A percentile compares a stretch with the other conserved stretches of the same genome.
These are phyloP conservation scores for Mactromeris polynyma DNA, from an alignment of 2,888 invertebrate species.

Conservation along the genomic window DNA sequence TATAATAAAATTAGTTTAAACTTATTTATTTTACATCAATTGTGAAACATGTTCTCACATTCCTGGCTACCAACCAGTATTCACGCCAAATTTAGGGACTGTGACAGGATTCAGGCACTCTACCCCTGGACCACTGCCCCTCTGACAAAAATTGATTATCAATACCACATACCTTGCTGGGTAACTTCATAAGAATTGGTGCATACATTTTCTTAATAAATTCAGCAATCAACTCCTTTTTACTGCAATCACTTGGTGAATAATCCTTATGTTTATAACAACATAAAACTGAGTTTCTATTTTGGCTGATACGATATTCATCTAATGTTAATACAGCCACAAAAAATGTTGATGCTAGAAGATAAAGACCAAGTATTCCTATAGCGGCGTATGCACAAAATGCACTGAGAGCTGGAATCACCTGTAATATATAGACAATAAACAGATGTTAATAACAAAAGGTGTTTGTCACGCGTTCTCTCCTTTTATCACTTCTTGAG, in stretches of 20 bases:
- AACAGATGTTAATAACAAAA: no score
- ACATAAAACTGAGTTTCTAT: slow-evolving; percentile 86
- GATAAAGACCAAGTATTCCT: slow-evolving; percentile 92
- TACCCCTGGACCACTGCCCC: no score
- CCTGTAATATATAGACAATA: slow-evolving; percentile 87
- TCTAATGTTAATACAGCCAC: slow-evolving; percentile 93
- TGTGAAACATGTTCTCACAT: no score
- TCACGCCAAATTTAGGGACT: no score
- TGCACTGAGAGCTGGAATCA: slow-evolving; percentile 93
- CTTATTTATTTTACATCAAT: no score
- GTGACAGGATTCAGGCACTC: no score
- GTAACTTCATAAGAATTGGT: slow-evolving; percentile 90
- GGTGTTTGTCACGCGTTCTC: no score
- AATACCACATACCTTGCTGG: slow-evolving; percentile 89
- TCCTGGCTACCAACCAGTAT: no score
- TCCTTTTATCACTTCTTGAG: not conserved
- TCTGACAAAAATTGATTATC: no score
- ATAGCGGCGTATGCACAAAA: slow-evolving; percentile 94
- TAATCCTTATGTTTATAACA: slow-evolving; percentile 90
- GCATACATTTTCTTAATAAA: slow-evolving; percentile 90
- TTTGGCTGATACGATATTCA: slow-evolving; percentile 87
- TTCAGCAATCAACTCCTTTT: slow-evolving; percentile 89
- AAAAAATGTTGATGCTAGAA: slow-evolving; percentile 92
- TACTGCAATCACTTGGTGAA: slow-evolving; percentile 89
- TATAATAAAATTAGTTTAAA: no score